phyloP scores from a whole-genome alignment of 2,113 vertebrate genomes.

The Coregonus clupeaformis region DNA sequence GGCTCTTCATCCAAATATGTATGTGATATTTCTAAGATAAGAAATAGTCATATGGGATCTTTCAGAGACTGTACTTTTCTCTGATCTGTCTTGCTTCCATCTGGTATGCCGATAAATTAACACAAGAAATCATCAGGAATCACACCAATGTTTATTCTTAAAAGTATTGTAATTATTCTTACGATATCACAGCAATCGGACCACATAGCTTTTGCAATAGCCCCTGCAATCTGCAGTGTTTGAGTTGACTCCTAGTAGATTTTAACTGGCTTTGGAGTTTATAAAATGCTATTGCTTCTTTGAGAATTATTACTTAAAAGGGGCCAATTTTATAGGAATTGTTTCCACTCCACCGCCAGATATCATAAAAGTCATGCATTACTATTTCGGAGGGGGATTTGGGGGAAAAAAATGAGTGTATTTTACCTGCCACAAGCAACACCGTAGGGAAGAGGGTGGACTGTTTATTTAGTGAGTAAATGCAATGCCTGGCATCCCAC shows the following conservation, averaged over 20 bases:
- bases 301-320: not conserved
- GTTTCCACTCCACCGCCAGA: too few species aligned
- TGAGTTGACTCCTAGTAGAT: too few species aligned
- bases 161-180: conserved; percentile 23
- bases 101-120: conserved; percentile 17
- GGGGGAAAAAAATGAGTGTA: not conserved
- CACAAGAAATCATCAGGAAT: conserved; percentile 11
- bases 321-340: too few species aligned
- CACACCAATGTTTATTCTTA: conserved; percentile 7
- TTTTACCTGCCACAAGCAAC: too few species aligned
- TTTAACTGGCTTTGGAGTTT: not conserved
- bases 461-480: too few species aligned
- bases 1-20: conserved; percentile 46
- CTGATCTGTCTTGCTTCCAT: conserved; percentile 21
- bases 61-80: not conserved
- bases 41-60: conserved; percentile 26
- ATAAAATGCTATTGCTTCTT: not conserved
- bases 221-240: too few species aligned
- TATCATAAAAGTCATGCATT: not conserved
- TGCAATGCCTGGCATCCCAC: not conserved
- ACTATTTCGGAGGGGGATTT: not conserved
- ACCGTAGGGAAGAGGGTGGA: too few species aligned
- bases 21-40: conserved; percentile 10
- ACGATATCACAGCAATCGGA: not conserved
- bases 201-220: not conserved